These are phyloP conservation scores for Apis florea DNA, from an alignment of 1,140 invertebrate species.

Conservation along the genomic window DNA sequence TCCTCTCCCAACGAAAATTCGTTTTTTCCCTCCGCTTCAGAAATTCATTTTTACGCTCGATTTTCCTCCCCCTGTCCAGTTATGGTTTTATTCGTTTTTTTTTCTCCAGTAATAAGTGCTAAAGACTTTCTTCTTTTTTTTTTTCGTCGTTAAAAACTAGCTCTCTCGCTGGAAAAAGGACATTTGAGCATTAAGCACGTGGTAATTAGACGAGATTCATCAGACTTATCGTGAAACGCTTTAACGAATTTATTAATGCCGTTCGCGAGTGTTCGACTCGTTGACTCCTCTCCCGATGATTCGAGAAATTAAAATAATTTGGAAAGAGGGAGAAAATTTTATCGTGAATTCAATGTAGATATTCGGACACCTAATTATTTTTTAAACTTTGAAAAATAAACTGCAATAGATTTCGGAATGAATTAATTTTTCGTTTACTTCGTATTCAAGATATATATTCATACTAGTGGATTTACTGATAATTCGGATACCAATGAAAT, in stretches of 20 bases:
- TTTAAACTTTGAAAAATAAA: too few species aligned
- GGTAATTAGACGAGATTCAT: slow-evolving; percentile 21
- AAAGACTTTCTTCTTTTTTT: too few species aligned
- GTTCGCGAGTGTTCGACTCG: not conserved
- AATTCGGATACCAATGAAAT: too few species aligned
- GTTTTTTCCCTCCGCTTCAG: not conserved
- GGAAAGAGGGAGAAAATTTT: too few species aligned
- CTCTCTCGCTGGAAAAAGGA: not conserved
- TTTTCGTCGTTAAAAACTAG: not conserved
- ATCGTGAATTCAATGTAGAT: too few species aligned
- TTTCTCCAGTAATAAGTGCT: not conserved
- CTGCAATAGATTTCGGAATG: too few species aligned
- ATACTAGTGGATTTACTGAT: too few species aligned
- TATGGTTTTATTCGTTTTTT: too few species aligned
- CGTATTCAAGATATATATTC: too few species aligned
- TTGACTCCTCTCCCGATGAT: not conserved
- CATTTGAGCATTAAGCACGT: not conserved
- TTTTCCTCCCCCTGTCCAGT: not conserved
- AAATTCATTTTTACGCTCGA: not conserved
- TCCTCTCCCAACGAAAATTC: not conserved
- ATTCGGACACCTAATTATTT: too few species aligned
- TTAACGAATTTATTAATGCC: slow-evolving; percentile 20
- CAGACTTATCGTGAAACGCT: not conserved
- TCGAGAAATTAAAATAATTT: not conserved
- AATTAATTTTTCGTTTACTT: too few species aligned